A percentile compares a stretch with the other conserved stretches of the same genome.
Conservation (phyloP, 92 coral and sea anemone species). For the Metridium senile region DNA sequence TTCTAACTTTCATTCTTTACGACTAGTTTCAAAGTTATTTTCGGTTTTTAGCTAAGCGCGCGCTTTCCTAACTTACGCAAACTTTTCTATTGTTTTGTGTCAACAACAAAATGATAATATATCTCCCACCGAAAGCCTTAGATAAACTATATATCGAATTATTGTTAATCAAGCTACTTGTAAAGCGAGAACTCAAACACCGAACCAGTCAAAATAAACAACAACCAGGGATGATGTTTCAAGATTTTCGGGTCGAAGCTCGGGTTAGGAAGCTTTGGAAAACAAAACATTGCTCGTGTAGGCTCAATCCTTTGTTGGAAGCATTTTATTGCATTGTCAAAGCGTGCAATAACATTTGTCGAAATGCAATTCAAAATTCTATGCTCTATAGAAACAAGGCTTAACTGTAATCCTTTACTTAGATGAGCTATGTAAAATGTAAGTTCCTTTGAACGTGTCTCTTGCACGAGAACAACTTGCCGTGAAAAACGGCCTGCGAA, state of each 20-base stretch:
- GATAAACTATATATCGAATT: conserved; percentile 25
- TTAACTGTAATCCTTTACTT: conserved; percentile 39
- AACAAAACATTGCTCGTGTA: conserved; percentile 2
- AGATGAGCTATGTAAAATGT: conserved; percentile 5
- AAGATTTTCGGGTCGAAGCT: conserved; percentile 8
- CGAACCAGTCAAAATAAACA: conserved; percentile 12
- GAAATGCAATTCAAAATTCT: conserved; percentile 38
- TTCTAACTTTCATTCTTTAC: not conserved
- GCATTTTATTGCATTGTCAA: conserved; percentile 37
- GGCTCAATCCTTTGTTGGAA: conserved; percentile 24
- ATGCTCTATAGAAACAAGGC: conserved; percentile 31
- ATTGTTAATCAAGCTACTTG: conserved; percentile 20
- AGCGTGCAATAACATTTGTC: conserved; percentile 32
- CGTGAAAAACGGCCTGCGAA: conserved; percentile 2
- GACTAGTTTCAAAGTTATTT: not conserved
- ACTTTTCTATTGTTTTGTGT: conserved; percentile 26
- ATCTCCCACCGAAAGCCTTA: conserved; percentile 22
- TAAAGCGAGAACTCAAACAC: conserved; percentile 13
- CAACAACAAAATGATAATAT: conserved; percentile 13
- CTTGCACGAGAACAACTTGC: conserved; percentile 1
- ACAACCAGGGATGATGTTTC: not conserved
- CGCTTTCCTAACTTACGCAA: conserved; percentile 23
- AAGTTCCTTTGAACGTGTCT: conserved; percentile 22
- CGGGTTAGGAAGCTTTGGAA: not conserved
- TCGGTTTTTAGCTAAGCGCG: conserved; percentile 18